phyloP scores from a whole-genome alignment of 2,113 vertebrate species.

The Motacilla alba region DNA sequence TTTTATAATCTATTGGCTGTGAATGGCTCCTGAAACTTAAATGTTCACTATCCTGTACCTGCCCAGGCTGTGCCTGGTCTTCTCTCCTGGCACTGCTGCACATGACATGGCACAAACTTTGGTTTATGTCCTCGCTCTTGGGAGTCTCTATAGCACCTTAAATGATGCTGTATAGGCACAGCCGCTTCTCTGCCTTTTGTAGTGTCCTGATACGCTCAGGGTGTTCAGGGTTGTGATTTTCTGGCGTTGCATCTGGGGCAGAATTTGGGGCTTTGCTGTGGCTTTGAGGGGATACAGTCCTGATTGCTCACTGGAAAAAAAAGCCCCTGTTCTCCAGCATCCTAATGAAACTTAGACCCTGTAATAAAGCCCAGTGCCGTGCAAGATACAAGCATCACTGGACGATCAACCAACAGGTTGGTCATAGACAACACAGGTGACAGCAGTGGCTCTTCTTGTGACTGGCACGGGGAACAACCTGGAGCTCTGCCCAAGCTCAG shows the following conservation, averaged over 20 bases:
- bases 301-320: not conserved
- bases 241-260: fast-evolving
- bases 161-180: not conserved
- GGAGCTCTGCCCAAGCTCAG: not conserved
- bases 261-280: not conserved
- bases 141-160: not conserved
- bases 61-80: not conserved
- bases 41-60: not conserved
- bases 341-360: not conserved
- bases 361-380: not conserved
- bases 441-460: fast-evolving
- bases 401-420: not conserved
- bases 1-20: not conserved
- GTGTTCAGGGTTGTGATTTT: not conserved
- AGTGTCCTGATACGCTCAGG: not conserved
- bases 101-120: not conserved
- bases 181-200: not conserved
- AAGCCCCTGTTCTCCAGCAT: not conserved
- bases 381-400: not conserved
- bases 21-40: not conserved
- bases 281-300: not conserved
- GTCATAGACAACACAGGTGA: not conserved
- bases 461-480: not conserved
- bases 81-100: not conserved
- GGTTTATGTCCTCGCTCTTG: not conserved